phyloP scores from a whole-genome alignment of 2,113 vertebrate species.

The Colinus virginianus region DNA sequence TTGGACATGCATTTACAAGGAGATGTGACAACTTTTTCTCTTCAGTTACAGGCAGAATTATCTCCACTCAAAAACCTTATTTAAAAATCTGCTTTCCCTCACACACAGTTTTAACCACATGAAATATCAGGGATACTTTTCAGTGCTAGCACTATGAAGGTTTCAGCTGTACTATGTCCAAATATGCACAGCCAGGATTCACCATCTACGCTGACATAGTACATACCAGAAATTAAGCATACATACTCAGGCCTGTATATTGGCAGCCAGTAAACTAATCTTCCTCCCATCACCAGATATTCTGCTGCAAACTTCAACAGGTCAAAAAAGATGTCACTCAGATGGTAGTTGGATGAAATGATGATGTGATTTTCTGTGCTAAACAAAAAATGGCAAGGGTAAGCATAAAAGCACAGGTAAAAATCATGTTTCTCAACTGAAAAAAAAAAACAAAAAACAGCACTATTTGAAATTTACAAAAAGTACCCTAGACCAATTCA shows the following conservation, averaged over 20 bases:
- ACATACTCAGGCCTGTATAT: slow-evolving; percentile 95
- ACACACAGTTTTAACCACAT: accelerated
- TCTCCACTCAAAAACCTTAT: not conserved
- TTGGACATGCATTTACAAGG: not conserved
- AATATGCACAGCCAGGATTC: not conserved
- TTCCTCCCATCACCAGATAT: slow-evolving; percentile 89
- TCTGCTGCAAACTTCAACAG: slow-evolving; percentile 92
- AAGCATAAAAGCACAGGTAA: not conserved
- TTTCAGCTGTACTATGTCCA: not conserved
- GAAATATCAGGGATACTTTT: not conserved
- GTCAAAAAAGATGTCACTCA: slow-evolving; percentile 97
- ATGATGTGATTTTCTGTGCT: slow-evolving; percentile 90
- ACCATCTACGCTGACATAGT: not conserved
- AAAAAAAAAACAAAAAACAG: not conserved
- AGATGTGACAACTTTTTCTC: not conserved
- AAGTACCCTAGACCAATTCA: not conserved
- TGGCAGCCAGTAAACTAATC: slow-evolving; percentile 96
- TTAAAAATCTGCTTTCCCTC: not conserved
- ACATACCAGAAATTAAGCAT: slow-evolving; percentile 21
- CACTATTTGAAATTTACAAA: not conserved
- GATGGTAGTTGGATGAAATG: slow-evolving; percentile 90
- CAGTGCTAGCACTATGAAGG: not conserved
- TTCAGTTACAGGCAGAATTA: not conserved
- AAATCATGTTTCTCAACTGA: not conserved
- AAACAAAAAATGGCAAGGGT: slow-evolving; percentile 2